Evolutionary conservation across 1,140 invertebrate genomes (phyloP).

Genomic region (Pseudomyrmex flavicornis): DNA sequence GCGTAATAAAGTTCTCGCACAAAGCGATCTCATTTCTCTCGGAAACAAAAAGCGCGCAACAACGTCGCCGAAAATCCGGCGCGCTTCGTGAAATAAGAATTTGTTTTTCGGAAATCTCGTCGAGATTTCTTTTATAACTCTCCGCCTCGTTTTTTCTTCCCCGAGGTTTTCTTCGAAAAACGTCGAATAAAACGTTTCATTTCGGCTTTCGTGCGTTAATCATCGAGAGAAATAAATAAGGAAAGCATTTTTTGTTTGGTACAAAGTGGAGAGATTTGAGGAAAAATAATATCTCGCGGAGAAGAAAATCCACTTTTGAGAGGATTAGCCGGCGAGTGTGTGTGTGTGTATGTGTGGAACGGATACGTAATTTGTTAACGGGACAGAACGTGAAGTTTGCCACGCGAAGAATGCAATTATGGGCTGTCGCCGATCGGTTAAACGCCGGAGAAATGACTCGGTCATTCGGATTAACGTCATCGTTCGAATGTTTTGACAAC

Average conservation of each 20-base stretch:
- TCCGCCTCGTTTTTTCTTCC: background rate
- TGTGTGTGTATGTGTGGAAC: conserved; percentile 1
- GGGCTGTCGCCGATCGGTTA: conserved; percentile 38
- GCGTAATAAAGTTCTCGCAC: conserved; percentile 20
- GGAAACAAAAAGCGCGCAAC: background rate
- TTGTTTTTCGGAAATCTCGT: conserved; percentile 14
- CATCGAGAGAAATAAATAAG: too few relatives aligned
- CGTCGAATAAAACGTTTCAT: too few relatives aligned
- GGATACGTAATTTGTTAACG: conserved; percentile 9
- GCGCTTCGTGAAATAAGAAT: conserved; percentile 4
- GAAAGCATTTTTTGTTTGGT: too few relatives aligned
- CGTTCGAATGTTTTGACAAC: background rate
- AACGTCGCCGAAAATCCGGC: background rate
- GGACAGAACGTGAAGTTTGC: background rate
- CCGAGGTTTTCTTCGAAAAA: background rate
- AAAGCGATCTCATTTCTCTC: conserved; percentile 1
- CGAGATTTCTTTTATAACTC: background rate
- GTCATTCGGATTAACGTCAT: conserved; percentile 25
- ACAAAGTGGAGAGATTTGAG: background rate
- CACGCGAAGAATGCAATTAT: conserved; percentile 44
- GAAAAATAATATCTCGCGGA: background rate
- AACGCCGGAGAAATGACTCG: conserved; percentile 13
- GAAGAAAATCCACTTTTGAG: background rate
- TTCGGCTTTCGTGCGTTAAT: too few relatives aligned
- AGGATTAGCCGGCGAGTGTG: background rate